Base-by-base conservation (phyloP, 2,113 vertebrate genomes). In the Pandion haliaetus region DNA sequence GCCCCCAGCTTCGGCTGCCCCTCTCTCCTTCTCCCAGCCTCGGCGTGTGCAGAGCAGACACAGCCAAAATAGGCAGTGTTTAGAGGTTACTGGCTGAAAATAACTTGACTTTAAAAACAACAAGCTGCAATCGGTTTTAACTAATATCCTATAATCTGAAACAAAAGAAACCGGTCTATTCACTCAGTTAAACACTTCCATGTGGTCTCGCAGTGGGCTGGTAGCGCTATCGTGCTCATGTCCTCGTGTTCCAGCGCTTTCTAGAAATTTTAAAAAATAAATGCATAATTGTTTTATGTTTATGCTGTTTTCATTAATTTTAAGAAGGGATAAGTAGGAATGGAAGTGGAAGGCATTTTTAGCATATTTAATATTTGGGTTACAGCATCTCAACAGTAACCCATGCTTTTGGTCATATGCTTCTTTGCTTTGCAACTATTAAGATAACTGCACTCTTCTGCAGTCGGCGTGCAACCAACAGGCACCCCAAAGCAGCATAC, bases 261-360 rank as follows among this genome's bases (percentile, higher is more conserved):
- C 86, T 44, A 93, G 67, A 95, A 74, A 88, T 49, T 44, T 87
- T 71, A 90, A 66, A 93, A 89, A 94, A 77, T 38, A 94, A 69
- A 50, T 17, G 8, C 20, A 52, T 58, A 57, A 11, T 88, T 73
- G 17, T 69, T 91, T 69, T 80, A 65, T 0, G 1, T 91, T 69
- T 80, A 65, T 0, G 1, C 19, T 58, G 32, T 36, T 87, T 80
- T 34, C 2, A 69, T 79, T 86, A 87, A 67, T 81, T 95, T 87
- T 88, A 74, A 63, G 38, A 78, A 55, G 57, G 55, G 29, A 44
- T 67, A 84, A 57, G 29, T 25, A 88, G 36, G 45, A 90, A 94
- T 50, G 40, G 70, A 82, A 85, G 88, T 24, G 9, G 17, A 82
- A 77, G 17, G 17, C 29, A 70, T 62, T 69, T 91, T 73, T 70